Conservation (phyloP, 2,113 vertebrate species). For the Alethe castanea region DNA sequence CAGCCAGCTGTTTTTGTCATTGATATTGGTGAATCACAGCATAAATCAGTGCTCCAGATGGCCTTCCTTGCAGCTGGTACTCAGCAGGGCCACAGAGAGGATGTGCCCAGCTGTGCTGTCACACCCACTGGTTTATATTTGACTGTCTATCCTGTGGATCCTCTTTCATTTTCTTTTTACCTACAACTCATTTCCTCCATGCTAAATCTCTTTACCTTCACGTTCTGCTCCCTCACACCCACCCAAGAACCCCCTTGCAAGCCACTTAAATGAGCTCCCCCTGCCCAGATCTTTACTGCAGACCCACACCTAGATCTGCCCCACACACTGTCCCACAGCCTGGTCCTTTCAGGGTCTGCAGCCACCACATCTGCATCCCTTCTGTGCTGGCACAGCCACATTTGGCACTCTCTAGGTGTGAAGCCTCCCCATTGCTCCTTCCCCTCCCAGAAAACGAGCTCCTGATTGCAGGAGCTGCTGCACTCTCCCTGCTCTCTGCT, state of each 20-base stretch:
- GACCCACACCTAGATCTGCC: too few relatives aligned
- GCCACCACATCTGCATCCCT: background rate
- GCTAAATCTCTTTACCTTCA: background rate
- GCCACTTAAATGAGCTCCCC: fast-evolving
- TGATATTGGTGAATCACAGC: background rate
- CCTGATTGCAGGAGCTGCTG: background rate
- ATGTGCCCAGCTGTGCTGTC: background rate
- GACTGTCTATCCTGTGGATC: background rate
- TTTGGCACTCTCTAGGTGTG: background rate
- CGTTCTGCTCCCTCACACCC: background rate
- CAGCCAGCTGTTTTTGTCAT: background rate
- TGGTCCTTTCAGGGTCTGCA: background rate
- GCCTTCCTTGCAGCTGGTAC: background rate
- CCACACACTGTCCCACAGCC: fast-evolving
- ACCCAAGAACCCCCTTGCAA: background rate
- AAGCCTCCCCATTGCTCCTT: background rate
- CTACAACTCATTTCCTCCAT: background rate
- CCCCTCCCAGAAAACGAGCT: background rate
- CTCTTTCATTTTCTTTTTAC: background rate
- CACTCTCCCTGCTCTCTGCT: background rate
- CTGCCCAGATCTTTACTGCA: background rate
- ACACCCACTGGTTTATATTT: background rate
- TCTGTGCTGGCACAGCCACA: background rate
- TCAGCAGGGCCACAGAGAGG: background rate
- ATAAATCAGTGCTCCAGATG: background rate